Percentiles rank a stretch among this genome's conserved stretches.
phyloP scores from a whole-genome alignment of 1,140 invertebrate genomes.

The Prorops nasuta region DNA sequence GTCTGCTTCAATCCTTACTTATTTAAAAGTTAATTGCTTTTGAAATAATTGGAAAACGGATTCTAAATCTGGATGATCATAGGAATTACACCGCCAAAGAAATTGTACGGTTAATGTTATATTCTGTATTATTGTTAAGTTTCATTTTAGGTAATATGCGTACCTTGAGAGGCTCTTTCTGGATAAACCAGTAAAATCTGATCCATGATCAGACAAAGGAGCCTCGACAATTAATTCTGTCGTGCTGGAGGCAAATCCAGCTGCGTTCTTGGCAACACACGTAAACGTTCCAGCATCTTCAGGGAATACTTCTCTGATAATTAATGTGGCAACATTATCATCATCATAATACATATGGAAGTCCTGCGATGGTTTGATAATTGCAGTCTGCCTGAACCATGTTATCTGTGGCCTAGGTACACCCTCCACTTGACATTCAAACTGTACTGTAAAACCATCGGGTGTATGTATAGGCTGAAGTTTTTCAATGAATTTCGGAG shows the following conservation, averaged over 20 bases:
- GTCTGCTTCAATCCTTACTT: too few species aligned
- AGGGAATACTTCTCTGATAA: slow-evolving; percentile 93
- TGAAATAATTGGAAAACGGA: too few species aligned
- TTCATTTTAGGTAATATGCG: not conserved
- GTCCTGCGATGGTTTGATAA: slow-evolving; percentile 86
- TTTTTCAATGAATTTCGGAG: slow-evolving; percentile 84
- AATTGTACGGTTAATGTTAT: too few species aligned
- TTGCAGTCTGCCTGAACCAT: slow-evolving; percentile 91
- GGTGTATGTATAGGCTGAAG: slow-evolving; percentile 78
- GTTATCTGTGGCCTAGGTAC: slow-evolving; percentile 87
- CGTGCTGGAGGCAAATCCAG: slow-evolving; percentile 88
- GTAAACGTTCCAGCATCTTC: slow-evolving; percentile 97
- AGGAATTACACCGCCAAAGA: too few species aligned
- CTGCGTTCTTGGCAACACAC: slow-evolving; percentile 92
- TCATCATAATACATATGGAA: slow-evolving; percentile 93
- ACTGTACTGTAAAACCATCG: slow-evolving; percentile 85
- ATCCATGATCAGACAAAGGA: slow-evolving; percentile 84
- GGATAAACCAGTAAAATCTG: slow-evolving; percentile 75
- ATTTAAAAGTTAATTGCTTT: too few species aligned
- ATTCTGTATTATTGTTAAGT: too few species aligned
- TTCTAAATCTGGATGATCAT: too few species aligned
- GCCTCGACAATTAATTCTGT: slow-evolving; percentile 87
- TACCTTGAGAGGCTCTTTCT: slow-evolving; percentile 75
- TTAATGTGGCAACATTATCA: slow-evolving; percentile 86
- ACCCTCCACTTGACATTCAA: slow-evolving; percentile 89